A percentile compares a stretch with the other conserved stretches of the same genome.
Evolutionary conservation across 2,113 vertebrate genomes (phyloP).

Genomic region (Oncorhynchus mykiss): DNA sequence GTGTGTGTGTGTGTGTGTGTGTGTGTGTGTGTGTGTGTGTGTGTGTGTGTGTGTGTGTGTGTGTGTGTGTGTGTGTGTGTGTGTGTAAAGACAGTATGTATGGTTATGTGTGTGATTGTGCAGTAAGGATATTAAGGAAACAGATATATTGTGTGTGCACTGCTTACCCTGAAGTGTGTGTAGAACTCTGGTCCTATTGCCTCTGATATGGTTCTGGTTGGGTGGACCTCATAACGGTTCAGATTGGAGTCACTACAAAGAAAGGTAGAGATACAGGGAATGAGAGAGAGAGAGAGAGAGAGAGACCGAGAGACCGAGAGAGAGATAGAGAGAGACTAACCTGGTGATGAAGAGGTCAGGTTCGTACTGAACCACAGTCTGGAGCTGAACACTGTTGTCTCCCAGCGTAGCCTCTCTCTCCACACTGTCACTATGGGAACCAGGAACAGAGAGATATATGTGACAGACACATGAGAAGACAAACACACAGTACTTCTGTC

Average conservation of each 20-base stretch:
- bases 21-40: background rate
- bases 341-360: constrained; percentile 87
- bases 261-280: constrained; percentile 9
- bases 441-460: constrained; percentile 2
- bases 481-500: background rate
- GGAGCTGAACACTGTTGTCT: constrained; percentile 80
- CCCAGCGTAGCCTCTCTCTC: constrained; percentile 75
- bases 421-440: constrained; percentile 77
- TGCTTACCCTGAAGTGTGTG: constrained; percentile 81
- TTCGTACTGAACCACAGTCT: constrained; percentile 80
- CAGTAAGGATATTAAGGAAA: background rate
- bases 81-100: background rate
- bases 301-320: background rate
- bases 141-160: background rate
- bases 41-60: background rate
- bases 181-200: constrained; percentile 85
- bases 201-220: constrained; percentile 73
- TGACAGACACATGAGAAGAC: constrained; percentile 9
- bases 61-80: background rate
- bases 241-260: constrained; percentile 81
- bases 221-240: constrained; percentile 89
- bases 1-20: background rate
- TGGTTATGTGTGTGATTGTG: background rate
- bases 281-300: background rate
- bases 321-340: constrained; percentile 55